phyloP scores from a whole-genome alignment of 1,140 invertebrate species.

The Drosophila ananassae region DNA sequence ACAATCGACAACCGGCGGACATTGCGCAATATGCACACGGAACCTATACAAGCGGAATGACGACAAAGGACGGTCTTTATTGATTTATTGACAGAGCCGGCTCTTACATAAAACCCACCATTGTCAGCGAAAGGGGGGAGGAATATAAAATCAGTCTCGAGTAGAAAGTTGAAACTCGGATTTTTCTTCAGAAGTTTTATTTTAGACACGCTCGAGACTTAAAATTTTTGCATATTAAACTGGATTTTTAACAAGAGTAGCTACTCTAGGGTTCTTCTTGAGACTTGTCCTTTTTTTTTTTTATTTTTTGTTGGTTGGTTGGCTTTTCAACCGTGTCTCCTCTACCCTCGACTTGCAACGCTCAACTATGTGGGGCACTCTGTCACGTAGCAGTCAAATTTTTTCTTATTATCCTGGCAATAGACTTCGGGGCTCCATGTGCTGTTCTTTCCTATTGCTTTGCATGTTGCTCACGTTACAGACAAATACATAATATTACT shows the following conservation, averaged over 20 bases:
- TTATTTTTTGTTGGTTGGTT: not conserved
- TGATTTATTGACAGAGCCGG: slow-evolving; percentile 67
- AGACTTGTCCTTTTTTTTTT: not conserved
- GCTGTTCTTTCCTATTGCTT: slow-evolving; percentile 10
- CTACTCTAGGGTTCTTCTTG: not conserved
- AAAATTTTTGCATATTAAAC: slow-evolving; percentile 1
- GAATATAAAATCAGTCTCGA: slow-evolving; percentile 1
- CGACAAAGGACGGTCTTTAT: slow-evolving; percentile 66
- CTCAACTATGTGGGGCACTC: not conserved
- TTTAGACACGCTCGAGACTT: not conserved
- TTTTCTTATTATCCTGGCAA: slow-evolving; percentile 63
- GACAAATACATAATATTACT: slow-evolving; percentile 80
- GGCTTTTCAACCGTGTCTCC: not conserved
- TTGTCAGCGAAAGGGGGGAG: not conserved
- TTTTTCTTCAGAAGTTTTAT: not conserved
- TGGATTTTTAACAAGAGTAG: not conserved
- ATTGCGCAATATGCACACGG: slow-evolving; percentile 73
- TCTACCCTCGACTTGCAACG: not conserved
- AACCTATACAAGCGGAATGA: slow-evolving; percentile 55
- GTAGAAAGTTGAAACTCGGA: not conserved
- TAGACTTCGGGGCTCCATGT: slow-evolving; percentile 15
- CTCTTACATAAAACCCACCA: slow-evolving; percentile 32
- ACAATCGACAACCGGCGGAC: slow-evolving; percentile 38
- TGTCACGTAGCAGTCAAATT: slow-evolving; percentile 62
- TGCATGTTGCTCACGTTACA: slow-evolving; percentile 73